These are phyloP conservation scores for Trichogramma dendrolimi DNA, from an alignment of 2,888 invertebrate genomes.

Conservation along the genomic window DNA sequence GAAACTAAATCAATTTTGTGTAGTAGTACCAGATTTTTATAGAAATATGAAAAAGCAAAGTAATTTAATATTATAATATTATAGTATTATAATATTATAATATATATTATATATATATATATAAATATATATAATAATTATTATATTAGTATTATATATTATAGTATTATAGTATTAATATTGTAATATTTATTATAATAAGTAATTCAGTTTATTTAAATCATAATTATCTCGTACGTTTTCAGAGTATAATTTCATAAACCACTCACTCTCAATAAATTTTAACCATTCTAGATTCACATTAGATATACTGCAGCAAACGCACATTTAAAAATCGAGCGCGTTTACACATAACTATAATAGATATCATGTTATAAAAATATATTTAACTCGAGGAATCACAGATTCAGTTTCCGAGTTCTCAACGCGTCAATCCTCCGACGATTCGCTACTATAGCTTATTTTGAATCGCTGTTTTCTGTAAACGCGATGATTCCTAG, in stretches of 20 bases:
- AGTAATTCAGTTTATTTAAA: slow-evolving; percentile 1
- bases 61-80: no score
- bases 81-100: no score
- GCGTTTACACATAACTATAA: slow-evolving; percentile 38
- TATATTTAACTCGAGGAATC: slow-evolving; percentile 44
- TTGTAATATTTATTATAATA: background rate
- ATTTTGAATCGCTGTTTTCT: slow-evolving; percentile 19
- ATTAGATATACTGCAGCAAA: no score
- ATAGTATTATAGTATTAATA: no score
- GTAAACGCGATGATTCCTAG: slow-evolving; percentile 16
- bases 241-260: background rate
- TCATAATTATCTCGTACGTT: background rate
- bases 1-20: no score
- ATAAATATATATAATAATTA: no score
- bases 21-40: no score
- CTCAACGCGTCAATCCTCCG: slow-evolving; percentile 36
- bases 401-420: slow-evolving; percentile 46
- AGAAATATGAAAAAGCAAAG: no score
- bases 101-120: no score
- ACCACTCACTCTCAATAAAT: no score
- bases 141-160: no score
- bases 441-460: slow-evolving; percentile 38
- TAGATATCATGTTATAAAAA: slow-evolving; percentile 38
- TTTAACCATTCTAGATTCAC: no score
- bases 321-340: slow-evolving; percentile 14